Base-by-base conservation (phyloP, 2,797 vertebrate genomes). In the Danio albolineatus region DNA sequence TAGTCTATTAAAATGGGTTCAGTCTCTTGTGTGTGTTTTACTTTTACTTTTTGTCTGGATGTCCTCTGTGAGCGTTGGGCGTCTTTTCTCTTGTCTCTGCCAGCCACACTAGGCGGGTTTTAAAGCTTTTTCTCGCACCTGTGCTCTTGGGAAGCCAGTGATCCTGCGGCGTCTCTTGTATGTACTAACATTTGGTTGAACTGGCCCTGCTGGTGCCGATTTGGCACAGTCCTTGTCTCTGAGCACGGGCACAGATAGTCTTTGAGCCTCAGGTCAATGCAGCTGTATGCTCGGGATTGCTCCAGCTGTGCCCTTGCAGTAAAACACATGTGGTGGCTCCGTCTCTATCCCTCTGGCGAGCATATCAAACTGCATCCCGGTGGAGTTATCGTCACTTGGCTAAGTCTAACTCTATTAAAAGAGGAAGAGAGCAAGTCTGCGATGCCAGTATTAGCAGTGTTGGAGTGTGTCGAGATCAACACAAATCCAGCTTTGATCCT, bases 401-500 rank as follows among this genome's bases (percentile, higher is more conserved):
- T 61, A 46, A 59, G 65, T 44, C 13, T 41, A 64, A 39, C 16
- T 9, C 78, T 38, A 72, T 83, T 73, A 85, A 76, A 76, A 51
- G 53, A 72, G 71, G 60, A 59, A 21, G 10, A 21, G 78, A 51
- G 51, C 28, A 28, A 28, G 41, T 78, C 36, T 54, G 57, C 44
- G 67, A 67, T 65, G 70, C 73, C 53, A 19, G 51, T 28, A 41
- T 80, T 84, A 80, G 84, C 74, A n/a, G 82, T 81, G 51, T 73
- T 57, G 41, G 69, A 70, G 49, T 81, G 41, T 38, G 71, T 76
- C 17, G 64, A 44, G 81, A 83, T 82, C 53, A 59, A 46, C 56
- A 39, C 84, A 78, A 85, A 78, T 85, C 79, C 41, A 21, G 60
- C 73, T 61, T 44, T 54, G 86, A 85, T 86, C 78, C 80, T 39